These are phyloP conservation scores for Mormyrus proboscirostris DNA, from an alignment of 2,797 vertebrate genomes.

Conservation along the genomic window DNA sequence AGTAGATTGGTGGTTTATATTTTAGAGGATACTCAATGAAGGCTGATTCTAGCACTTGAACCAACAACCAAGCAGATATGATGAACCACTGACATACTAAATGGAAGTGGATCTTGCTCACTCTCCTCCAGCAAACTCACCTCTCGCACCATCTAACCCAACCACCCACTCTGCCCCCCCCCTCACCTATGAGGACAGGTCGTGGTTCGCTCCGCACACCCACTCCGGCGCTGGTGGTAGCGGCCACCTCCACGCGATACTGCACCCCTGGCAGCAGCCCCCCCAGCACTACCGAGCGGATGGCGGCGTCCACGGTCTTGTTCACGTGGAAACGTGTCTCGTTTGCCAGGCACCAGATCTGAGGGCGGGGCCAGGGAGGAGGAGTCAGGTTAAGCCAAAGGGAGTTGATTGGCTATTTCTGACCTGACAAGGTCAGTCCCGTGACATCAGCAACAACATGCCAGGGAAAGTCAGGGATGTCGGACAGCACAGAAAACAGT, in stretches of 20 bases:
- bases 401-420: not conserved
- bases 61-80: not conserved
- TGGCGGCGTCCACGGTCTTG: conserved; percentile 94
- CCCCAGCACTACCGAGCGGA: conserved; percentile 94
- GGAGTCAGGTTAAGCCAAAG: not conserved
- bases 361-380: conserved; percentile 8
- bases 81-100: not conserved
- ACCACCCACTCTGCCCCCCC: not conserved
- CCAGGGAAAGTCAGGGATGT: not conserved
- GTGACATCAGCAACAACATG: not conserved
- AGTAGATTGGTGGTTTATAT: not conserved
- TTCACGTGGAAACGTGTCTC: conserved; percentile 96
- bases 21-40: not conserved
- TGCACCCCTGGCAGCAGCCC: conserved; percentile 89
- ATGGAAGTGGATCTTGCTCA: not conserved
- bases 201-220: conserved; percentile 93
- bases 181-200: conserved; percentile 82
- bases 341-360: conserved; percentile 98
- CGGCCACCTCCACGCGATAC: conserved; percentile 91
- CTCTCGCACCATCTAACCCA: not conserved
- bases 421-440: not conserved
- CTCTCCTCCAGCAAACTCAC: not conserved
- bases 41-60: not conserved
- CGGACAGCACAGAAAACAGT: not conserved
- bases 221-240: conserved; percentile 89